Evolutionary conservation across 1,140 invertebrate genomes (phyloP), one percentile per base, ranked within the genome.

Genomic region (Panagrolaimus sp.): DNA sequence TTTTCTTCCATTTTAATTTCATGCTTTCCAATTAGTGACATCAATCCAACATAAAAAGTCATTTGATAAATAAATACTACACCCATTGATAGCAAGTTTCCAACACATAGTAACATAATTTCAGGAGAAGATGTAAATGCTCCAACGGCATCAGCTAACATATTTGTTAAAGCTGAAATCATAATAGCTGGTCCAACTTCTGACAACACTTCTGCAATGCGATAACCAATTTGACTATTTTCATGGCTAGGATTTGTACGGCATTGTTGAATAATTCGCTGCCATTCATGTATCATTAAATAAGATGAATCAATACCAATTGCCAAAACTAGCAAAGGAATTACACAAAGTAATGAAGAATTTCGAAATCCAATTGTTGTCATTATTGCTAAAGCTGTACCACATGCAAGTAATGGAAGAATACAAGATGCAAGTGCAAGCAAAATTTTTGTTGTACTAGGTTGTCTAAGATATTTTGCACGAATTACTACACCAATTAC

Each of bases 281-380:
- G 74, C 78, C 78, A 81, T 8, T 71, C 46, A 64, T 79, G 76
- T 9, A 79, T 68, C 68, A 78, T 78, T 44, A 81, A 62, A 44
- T 78, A 79, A 16, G 73, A 70, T 61, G 79, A 76, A 63, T 79
- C 78, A 27, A 78, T 72, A 13, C 78, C 79, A 64, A 81, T 81
- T 5, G 78, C 79, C 47, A 81, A 46, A 31, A 81, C 72, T 14
- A 81, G 38, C 61, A 81, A 81, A 14, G 79, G 79, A n/a, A 80
- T 82, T 7, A 81, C 78, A 68, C 73, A 79, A 68, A 82, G 81
- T 11, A 81, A 70, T 13, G 78, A 72, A 42, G 69, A 70, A 61
- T 71, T 73, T n/a, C 68, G 45, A 42, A 82, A 63, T 25, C 80
- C 80, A 31, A 31, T 61, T 53, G 75, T 78, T 62, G 81, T 80